Conservation (phyloP, 1,140 invertebrate species). For the Dufourea novaeangliae region DNA sequence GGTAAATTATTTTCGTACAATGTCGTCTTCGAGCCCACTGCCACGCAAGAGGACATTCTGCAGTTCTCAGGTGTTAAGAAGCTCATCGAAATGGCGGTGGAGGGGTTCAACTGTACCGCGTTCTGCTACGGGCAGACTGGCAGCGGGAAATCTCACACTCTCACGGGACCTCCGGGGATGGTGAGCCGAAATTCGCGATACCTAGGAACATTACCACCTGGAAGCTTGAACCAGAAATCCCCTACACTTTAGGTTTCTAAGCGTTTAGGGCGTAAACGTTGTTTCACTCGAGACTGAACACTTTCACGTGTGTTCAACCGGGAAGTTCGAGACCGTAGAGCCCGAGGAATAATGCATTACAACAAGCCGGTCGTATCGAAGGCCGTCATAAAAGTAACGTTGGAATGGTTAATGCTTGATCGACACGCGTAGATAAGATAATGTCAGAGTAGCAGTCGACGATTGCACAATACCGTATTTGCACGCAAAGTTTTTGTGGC, state of each 20-base stretch:
- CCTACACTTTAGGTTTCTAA: no score
- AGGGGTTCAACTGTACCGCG: slow-evolving; percentile 95
- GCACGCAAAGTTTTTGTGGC: neutral
- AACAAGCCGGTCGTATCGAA: slow-evolving; percentile 37
- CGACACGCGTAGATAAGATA: slow-evolving; percentile 58
- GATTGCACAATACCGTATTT: neutral
- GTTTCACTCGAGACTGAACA: no score
- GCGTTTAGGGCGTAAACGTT: neutral
- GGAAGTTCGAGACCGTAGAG: slow-evolving; percentile 63
- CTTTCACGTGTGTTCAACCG: neutral
- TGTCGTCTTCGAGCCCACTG: slow-evolving; percentile 93
- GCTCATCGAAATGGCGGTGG: slow-evolving; percentile 95
- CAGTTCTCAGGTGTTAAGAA: slow-evolving; percentile 92
- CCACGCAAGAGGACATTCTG: slow-evolving; percentile 90
- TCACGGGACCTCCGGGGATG: slow-evolving; percentile 94
- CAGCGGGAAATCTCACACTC: slow-evolving; percentile 97
- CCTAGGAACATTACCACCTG: neutral
- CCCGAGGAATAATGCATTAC: slow-evolving; percentile 66
- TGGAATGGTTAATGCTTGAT: slow-evolving; percentile 59
- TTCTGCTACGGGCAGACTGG: slow-evolving; percentile 99
- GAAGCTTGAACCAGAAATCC: no score
- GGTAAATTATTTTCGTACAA: slow-evolving; percentile 92
- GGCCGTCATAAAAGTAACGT: slow-evolving; percentile 38
- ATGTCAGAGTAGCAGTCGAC: neutral
- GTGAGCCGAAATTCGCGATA: slow-evolving; percentile 81